phyloP scores from a whole-genome alignment of 2,888 invertebrate genomes.

The Cephus spinipes region DNA sequence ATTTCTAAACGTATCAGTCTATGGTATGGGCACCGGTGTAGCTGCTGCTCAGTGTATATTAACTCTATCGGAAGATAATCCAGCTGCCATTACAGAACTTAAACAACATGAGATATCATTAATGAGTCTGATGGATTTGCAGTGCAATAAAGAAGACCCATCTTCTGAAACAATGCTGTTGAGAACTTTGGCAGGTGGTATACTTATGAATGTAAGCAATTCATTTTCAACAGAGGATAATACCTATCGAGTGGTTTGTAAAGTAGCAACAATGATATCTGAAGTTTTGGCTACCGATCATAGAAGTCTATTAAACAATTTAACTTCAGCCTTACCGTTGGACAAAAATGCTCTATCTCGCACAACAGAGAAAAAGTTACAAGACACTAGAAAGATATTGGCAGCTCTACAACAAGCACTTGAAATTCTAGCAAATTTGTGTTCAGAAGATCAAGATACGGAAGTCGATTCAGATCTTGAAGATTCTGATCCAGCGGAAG shows the following conservation, averaged over 20 bases:
- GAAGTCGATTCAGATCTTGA: slow-evolving; percentile 66
- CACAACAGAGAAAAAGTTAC: slow-evolving; percentile 68
- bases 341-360: slow-evolving; percentile 66
- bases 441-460: slow-evolving; percentile 69
- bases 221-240: slow-evolving; percentile 32
- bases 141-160: slow-evolving; percentile 66
- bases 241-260: slow-evolving; percentile 57
- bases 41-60: slow-evolving; percentile 76
- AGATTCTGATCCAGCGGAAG: slow-evolving; percentile 66
- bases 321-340: slow-evolving; percentile 69
- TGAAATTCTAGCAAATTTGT: slow-evolving; percentile 79
- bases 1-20: slow-evolving; percentile 72
- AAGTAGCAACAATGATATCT: slow-evolving; percentile 69
- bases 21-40: slow-evolving; percentile 70
- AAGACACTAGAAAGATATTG: slow-evolving; percentile 70
- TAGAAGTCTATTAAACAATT: slow-evolving; percentile 67
- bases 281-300: slow-evolving; percentile 71
- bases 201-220: slow-evolving; percentile 70
- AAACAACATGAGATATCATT: slow-evolving; percentile 66
- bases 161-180: slow-evolving; percentile 68
- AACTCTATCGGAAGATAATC: slow-evolving; percentile 80
- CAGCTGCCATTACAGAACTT: slow-evolving; percentile 70
- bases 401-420: slow-evolving; percentile 77
- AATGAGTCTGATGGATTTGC: slow-evolving; percentile 42
- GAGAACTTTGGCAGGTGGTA: slow-evolving; percentile 72